Evolutionary conservation across 2,113 vertebrate genomes (phyloP).

Genomic region (Columba livia): DNA sequence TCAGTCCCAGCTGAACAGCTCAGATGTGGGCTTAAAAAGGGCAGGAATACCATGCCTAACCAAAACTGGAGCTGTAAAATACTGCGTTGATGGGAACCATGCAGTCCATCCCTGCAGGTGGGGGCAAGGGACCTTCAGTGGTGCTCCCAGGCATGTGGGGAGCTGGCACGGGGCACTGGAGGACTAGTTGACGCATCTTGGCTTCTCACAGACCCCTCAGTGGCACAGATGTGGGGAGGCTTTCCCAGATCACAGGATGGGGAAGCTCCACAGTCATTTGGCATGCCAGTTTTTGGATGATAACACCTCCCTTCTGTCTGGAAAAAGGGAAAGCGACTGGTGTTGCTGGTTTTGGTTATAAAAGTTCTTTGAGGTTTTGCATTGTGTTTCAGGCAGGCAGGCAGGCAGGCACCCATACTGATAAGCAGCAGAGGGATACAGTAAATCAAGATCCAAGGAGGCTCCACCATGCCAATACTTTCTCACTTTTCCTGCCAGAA

Average conservation of each 20-base stretch:
- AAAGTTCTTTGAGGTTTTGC: not conserved
- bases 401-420: not conserved
- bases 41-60: not conserved
- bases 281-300: not conserved
- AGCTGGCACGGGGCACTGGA: fast-evolving
- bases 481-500: not conserved
- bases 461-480: not conserved
- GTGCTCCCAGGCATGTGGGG: not conserved
- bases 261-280: fast-evolving
- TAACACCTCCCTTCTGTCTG: not conserved
- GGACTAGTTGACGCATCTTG: not conserved
- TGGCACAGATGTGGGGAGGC: not conserved
- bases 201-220: not conserved
- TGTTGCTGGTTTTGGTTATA: not conserved
- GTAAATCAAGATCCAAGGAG: not conserved
- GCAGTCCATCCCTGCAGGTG: not conserved
- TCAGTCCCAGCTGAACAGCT: not conserved
- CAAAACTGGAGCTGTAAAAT: not conserved
- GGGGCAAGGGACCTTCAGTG: not conserved
- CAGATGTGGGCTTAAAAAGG: not conserved
- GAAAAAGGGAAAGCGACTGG: fast-evolving
- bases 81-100: not conserved
- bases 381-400: not conserved
- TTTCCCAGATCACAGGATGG: not conserved
- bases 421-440: not conserved